These are phyloP conservation scores for Cercopithecus mona DNA, from an alignment of 2,113 vertebrate species.

Conservation along the genomic window DNA sequence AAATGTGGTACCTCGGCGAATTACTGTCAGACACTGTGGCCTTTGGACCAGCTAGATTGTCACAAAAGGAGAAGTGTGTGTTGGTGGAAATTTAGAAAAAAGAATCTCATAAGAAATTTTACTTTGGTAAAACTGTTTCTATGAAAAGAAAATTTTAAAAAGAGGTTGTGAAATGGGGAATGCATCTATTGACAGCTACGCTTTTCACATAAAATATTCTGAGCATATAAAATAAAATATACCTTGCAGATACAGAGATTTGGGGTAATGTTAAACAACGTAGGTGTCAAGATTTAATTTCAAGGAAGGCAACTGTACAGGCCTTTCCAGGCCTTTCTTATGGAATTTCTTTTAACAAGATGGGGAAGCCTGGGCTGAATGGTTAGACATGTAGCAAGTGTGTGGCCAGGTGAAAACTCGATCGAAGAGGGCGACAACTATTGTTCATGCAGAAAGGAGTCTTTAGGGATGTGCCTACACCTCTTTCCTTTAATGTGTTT, in stretches of 20 bases:
- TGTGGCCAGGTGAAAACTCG: background rate
- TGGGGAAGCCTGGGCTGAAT: background rate
- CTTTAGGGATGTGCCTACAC: background rate
- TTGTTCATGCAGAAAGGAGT: background rate
- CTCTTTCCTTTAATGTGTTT: background rate
- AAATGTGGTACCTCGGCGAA: constrained; percentile 55
- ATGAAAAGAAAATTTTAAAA: background rate
- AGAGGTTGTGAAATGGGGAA: background rate
- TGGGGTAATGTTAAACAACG: background rate
- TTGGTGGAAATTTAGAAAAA: background rate
- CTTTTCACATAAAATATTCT: constrained; percentile 16
- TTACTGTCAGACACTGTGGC: constrained; percentile 55
- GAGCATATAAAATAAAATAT: background rate
- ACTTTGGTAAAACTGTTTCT: background rate
- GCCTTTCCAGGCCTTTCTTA: background rate
- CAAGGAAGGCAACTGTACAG: background rate
- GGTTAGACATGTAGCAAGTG: background rate
- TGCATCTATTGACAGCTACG: background rate
- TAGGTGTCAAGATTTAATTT: background rate
- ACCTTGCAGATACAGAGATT: background rate
- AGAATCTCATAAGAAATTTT: background rate
- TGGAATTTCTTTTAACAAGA: background rate
- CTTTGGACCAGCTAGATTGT: constrained; percentile 23
- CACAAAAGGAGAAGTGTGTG: background rate
- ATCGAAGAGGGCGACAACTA: background rate